Conservation (phyloP, 2,888 invertebrate genomes). For the Metopia argyrocephala region DNA sequence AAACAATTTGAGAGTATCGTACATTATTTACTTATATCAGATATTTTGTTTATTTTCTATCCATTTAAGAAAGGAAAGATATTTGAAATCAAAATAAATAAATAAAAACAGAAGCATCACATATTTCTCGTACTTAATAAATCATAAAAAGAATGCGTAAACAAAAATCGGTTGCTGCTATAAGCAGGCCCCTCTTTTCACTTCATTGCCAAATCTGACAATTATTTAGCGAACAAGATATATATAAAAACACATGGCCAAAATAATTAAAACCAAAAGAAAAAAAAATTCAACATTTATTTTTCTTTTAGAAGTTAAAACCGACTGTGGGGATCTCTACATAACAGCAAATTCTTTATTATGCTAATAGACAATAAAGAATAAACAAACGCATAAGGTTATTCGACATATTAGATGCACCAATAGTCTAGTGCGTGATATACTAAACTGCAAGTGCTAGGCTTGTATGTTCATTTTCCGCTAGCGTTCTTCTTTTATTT, state of each 20-base stretch:
- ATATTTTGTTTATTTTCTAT: background rate
- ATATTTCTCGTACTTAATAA: slow-evolving; percentile 16
- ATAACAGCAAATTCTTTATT: too few species aligned
- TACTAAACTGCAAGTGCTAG: too few species aligned
- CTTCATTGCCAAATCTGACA: background rate
- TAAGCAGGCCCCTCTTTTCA: background rate
- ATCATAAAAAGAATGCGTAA: slow-evolving; percentile 22
- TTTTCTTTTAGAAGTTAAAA: too few species aligned
- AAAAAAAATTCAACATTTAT: background rate
- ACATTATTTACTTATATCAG: background rate
- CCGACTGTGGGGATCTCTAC: too few species aligned
- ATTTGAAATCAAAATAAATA: background rate
- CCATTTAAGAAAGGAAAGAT: background rate
- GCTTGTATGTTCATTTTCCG: too few species aligned
- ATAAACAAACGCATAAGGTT: too few species aligned
- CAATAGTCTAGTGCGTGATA: too few species aligned
- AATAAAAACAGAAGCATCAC: background rate
- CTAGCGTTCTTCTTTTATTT: too few species aligned
- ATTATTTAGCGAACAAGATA: slow-evolving; percentile 2
- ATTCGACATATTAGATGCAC: too few species aligned
- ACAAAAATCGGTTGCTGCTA: background rate
- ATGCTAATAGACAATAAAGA: too few species aligned
- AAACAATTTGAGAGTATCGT: too few species aligned
- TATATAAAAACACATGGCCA: slow-evolving; percentile 45
- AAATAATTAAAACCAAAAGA: slow-evolving; percentile 40